Evolutionary conservation across 2,888 invertebrate species (phyloP).

Genomic region (Tenthredo mesomela): DNA sequence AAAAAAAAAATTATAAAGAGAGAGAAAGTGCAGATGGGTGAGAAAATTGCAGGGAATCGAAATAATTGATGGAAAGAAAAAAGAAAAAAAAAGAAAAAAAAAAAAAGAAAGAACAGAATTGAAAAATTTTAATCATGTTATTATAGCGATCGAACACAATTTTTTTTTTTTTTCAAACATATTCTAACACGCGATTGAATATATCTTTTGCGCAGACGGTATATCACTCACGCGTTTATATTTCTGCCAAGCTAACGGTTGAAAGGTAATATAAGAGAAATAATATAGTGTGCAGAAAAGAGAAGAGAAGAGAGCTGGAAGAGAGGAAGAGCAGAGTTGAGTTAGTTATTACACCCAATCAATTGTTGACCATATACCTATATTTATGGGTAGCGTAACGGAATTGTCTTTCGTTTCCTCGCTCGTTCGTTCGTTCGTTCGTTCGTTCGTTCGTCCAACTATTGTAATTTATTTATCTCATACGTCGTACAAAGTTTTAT

Average conservation of each 20-base stretch:
- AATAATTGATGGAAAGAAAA: too few species aligned
- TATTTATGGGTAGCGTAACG: constrained; percentile 75
- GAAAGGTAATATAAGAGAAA: not conserved
- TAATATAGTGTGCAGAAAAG: constrained; percentile 5
- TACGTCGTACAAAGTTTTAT: not conserved
- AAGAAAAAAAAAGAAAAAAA: too few species aligned
- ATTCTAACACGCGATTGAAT: not conserved
- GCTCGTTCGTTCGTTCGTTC: not conserved
- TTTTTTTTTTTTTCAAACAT: not conserved
- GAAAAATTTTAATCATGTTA: too few species aligned
- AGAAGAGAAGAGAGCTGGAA: constrained; percentile 56
- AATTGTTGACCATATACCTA: constrained; percentile 67
- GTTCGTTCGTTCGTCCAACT: not conserved
- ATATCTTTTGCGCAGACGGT: not conserved
- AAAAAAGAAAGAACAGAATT: not conserved
- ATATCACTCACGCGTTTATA: not conserved
- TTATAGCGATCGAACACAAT: too few species aligned
- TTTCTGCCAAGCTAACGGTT: not conserved
- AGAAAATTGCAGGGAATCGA: not conserved
- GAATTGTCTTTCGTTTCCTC: constrained; percentile 61
- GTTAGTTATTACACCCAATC: constrained; percentile 73
- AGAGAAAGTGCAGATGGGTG: not conserved
- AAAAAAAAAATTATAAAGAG: not conserved
- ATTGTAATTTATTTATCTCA: not conserved
- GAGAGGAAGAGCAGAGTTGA: constrained; percentile 61